Evolutionary conservation across 2,113 vertebrate genomes (phyloP).

Genomic region (Formicarius rufipectus): DNA sequence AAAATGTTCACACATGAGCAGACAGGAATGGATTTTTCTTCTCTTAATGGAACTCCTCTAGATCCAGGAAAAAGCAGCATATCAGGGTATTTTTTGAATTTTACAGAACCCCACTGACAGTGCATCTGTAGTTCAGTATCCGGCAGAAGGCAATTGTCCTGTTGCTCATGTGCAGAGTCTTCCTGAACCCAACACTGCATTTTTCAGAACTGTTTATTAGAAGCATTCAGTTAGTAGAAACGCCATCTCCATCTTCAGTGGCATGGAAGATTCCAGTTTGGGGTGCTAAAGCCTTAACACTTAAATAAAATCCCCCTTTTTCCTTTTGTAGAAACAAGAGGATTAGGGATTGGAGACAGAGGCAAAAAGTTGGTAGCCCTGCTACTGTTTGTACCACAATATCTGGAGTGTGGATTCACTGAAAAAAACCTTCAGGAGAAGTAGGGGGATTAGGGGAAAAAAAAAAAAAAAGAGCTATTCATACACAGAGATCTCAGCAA

Average conservation of each 20-base stretch:
- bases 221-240: not conserved
- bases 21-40: not conserved
- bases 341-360: not conserved
- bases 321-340: not conserved
- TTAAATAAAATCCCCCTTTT: not conserved
- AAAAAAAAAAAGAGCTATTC: not conserved
- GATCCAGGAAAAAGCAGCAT: not conserved
- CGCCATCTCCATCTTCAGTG: not conserved
- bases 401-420: not conserved
- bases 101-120: not conserved
- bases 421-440: not conserved
- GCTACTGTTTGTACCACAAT: not conserved
- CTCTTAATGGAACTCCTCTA: not conserved
- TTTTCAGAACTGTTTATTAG: not conserved
- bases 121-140: not conserved
- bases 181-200: not conserved
- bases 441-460: not conserved
- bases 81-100: not conserved
- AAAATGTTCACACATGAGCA: rapidly evolving
- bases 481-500: not conserved
- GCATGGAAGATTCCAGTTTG: not conserved
- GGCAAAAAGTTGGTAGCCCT: not conserved
- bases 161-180: not conserved
- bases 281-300: not conserved
- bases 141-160: not conserved